Percentiles rank a stretch among this genome's conserved stretches.
phyloP scores from a whole-genome alignment of 2,797 vertebrate genomes.

The Sebastes miniatus region DNA sequence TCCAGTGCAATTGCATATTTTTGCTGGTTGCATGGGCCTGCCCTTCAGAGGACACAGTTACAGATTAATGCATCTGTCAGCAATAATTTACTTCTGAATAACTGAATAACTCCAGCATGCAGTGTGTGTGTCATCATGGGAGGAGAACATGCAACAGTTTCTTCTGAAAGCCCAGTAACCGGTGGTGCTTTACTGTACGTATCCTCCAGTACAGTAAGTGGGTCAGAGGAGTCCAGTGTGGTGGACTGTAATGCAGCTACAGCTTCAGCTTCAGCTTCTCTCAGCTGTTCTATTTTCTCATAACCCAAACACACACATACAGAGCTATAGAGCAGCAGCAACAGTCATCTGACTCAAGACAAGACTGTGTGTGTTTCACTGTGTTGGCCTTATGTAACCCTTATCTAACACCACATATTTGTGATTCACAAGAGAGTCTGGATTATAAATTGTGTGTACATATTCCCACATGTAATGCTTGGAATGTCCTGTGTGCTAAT shows the following conservation, averaged over 20 bases:
- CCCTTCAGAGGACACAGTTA: slow-evolving; percentile 57
- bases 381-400: slow-evolving; percentile 28
- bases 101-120: background rate
- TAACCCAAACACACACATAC: slow-evolving; percentile 11
- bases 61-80: slow-evolving; percentile 60
- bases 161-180: slow-evolving; percentile 4
- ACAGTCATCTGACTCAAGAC: slow-evolving; percentile 62
- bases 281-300: slow-evolving; percentile 53
- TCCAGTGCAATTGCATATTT: background rate
- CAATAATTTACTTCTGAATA: slow-evolving; percentile 71
- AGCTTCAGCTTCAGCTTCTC: slow-evolving; percentile 30
- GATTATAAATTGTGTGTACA: background rate
- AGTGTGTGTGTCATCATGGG: background rate
- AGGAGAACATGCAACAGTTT: background rate
- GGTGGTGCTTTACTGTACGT: background rate
- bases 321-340: slow-evolving; percentile 28
- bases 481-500: background rate
- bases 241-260: background rate
- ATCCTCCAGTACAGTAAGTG: slow-evolving; percentile 22
- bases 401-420: slow-evolving; percentile 26
- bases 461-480: background rate
- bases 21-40: slow-evolving; percentile 1
- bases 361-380: slow-evolving; percentile 14
- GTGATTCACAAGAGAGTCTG: background rate
- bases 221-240: slow-evolving; percentile 53